Conservation (phyloP, 2,888 invertebrate species). For the Drepana falcataria region DNA sequence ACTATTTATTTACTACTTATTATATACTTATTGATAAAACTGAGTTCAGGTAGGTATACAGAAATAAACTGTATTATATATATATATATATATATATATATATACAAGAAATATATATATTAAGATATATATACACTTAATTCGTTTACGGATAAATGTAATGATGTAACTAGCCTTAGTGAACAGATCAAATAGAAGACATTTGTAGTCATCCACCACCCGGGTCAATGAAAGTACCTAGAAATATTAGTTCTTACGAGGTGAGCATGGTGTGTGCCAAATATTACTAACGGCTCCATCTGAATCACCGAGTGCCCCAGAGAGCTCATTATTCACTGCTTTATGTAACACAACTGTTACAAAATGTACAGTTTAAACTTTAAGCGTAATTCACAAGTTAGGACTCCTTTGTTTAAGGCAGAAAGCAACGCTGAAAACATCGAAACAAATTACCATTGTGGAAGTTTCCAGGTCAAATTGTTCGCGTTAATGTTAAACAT, state of each 20-base stretch:
- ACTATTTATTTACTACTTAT: no score
- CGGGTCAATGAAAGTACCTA: no score
- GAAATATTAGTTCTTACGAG: background rate
- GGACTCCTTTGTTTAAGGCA: conserved; percentile 44
- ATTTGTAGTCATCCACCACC: no score
- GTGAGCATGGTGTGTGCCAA: conserved; percentile 4
- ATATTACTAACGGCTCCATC: conserved; percentile 36
- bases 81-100: no score
- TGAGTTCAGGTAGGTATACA: no score
- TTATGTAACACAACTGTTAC: conserved; percentile 65
- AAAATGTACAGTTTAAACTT: conserved; percentile 58
- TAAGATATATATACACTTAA: no score
- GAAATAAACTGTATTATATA: no score
- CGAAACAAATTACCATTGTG: conserved; percentile 36
- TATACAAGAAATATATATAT: no score
- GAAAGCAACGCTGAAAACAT: conserved; percentile 41
- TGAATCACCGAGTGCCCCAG: conserved; percentile 43
- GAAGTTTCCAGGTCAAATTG: conserved; percentile 42
- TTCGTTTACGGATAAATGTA: no score
- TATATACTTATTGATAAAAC: no score
- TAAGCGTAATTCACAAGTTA: conserved; percentile 37
- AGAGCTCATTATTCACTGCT: conserved; percentile 37
- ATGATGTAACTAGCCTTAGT: no score
- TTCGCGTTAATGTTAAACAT: conserved; percentile 29
- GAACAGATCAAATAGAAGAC: no score